These are phyloP conservation scores for Phacellophora camtschatica DNA, from an alignment of 30 jellyfish, hydroid and myxozoan species.

Conservation along the genomic window DNA sequence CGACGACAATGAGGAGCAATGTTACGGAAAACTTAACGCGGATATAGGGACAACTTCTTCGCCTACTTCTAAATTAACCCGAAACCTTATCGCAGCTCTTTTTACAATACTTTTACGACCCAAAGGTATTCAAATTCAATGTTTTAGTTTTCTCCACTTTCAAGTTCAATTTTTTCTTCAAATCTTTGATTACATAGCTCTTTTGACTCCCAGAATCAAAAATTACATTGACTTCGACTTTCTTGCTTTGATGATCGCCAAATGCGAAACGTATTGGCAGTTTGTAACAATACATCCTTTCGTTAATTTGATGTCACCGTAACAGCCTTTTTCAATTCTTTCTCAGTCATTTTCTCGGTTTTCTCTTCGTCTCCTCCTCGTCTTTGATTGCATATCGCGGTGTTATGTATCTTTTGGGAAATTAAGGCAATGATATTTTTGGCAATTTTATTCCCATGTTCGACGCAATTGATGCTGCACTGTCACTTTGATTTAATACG, in stretches of 20 bases:
- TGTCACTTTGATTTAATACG: too few species aligned
- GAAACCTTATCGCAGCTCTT: background rate
- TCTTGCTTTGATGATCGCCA: slow-evolving; percentile 16
- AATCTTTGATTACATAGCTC: slow-evolving; percentile 24
- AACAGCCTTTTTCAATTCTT: background rate
- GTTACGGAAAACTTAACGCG: slow-evolving; percentile 7
- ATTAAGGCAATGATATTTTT: slow-evolving; percentile 3
- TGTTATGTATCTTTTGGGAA: slow-evolving; percentile 24
- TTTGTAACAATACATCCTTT: background rate
- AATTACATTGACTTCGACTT: background rate
- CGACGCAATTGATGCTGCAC: too few species aligned
- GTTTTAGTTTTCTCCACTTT: background rate
- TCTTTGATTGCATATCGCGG: background rate
- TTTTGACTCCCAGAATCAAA: slow-evolving; percentile 33
- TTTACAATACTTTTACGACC: background rate
- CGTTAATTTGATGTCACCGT: background rate
- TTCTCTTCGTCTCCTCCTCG: background rate
- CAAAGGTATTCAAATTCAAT: slow-evolving; percentile 8
- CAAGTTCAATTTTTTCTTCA: slow-evolving; percentile 15
- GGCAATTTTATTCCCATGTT: slow-evolving; percentile 31
- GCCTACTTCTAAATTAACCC: background rate
- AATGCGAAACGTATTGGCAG: background rate
- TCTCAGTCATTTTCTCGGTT: background rate
- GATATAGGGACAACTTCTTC: background rate
- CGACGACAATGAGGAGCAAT: slow-evolving; percentile 6